Evolutionary conservation across 2,888 invertebrate species (phyloP), one percentile per base, ranked within the genome.

Genomic region (Diadromus collaris): DNA sequence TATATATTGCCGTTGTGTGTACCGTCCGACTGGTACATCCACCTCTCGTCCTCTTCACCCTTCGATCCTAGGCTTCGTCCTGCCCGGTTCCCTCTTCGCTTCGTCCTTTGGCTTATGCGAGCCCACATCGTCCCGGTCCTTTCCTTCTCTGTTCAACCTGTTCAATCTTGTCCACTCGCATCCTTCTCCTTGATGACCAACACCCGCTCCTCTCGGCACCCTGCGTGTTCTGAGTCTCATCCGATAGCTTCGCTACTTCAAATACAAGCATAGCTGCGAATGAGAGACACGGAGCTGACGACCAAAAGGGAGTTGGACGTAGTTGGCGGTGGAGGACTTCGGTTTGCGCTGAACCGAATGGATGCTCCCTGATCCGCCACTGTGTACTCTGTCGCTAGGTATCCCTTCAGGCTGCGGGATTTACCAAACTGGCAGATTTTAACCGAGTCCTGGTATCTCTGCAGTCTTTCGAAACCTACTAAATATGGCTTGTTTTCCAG

Each of bases 31-130:
- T 58, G 68, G 70, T 63, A 60, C 51, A 65, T 13, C 74, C 38
- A 58, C 44, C 73, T 46, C 65, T 61, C 58, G 51, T 74, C 27
- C 73, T 68, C 58, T 76, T 73, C 67, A 44, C 48, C 71, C 58
- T 76, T 77, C 61, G 38, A 44, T 82, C 84, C 81, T 81, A 83
- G 85, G 84, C 82, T 83, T 84, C 78, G 85, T 80, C 82, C 71
- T 72, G 76, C 77, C 65, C 38, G 38, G 64, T 44, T 64, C 71
- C 76, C 76, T 76, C 76, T 83, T 81, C 81, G 78, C 86, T 85
- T 87, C 85, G 83, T 88, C 88, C 88, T 89, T 88, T 87, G 84
- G 86, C 85, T 87, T 83, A 82, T 85, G 77, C 83, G 83, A 83
- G 77, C 84, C 85, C 83, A 76, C 56, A 56, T 56, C 29, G 83